Conservation (phyloP, 1,140 invertebrate species). For the Danaus plexippus region DNA sequence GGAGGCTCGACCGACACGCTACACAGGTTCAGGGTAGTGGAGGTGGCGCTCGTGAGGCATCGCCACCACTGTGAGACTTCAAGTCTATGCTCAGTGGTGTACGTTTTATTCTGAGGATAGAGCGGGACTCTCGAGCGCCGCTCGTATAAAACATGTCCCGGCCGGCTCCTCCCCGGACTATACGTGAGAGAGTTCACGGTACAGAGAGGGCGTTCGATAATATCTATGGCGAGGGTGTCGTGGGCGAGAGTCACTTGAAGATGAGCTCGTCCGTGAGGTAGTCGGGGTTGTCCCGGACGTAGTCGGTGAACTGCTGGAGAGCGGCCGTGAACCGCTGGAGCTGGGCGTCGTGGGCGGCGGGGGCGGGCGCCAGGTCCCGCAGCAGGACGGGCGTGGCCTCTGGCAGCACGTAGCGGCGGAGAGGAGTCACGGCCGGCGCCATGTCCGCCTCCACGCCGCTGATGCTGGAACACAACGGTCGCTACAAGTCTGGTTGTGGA, state of each 20-base stretch:
- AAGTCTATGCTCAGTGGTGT: too few species aligned
- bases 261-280: slow-evolving; percentile 36
- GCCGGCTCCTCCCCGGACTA: too few species aligned
- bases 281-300: slow-evolving; percentile 28
- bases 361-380: slow-evolving; percentile 14
- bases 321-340: slow-evolving; percentile 7
- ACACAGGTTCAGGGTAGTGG: too few species aligned
- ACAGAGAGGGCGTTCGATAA: too few species aligned
- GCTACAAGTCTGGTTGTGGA: too few species aligned
- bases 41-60: too few species aligned
- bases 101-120: too few species aligned
- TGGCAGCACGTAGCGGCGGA: slow-evolving; percentile 41
- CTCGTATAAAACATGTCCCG: background rate
- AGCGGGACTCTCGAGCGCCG: too few species aligned
- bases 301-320: slow-evolving; percentile 15
- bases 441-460: slow-evolving; percentile 29
- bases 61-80: too few species aligned
- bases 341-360: background rate
- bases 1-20: too few species aligned
- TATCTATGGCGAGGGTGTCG: too few species aligned
- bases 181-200: too few species aligned
- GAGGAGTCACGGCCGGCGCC: slow-evolving; percentile 34
- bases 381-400: slow-evolving; percentile 24
- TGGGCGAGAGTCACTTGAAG: slow-evolving; percentile 8
- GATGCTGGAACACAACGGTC: slow-evolving; percentile 21